Base-by-base conservation (phyloP, 2,888 invertebrate genomes). In the Oegoconia quadripuncta region DNA sequence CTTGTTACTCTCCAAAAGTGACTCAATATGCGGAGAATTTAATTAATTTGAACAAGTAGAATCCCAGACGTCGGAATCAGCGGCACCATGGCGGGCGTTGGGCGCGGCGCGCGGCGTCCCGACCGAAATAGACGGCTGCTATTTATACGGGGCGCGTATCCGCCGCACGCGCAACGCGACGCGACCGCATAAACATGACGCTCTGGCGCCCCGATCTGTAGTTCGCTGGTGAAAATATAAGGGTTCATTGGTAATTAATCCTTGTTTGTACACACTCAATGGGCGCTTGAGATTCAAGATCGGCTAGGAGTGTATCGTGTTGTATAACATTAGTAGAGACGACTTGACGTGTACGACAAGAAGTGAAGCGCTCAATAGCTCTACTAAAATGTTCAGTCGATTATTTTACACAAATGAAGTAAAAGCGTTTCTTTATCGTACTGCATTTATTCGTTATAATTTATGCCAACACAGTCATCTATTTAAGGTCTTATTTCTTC, bases 121-220 rank as follows among this genome's bases (percentile, higher is more conserved):
- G 73, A 74, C 80, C 44, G 67, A 86, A 86, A 86, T 87, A 87
- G 81, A 75, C 58, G 62, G 60, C 57, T 58, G 72, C 79, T 87
- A 86, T 83, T 83, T 83, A 82, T 84, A 82, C 58, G 60, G 60
- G 56, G 59, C 61, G 68, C 73, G 78, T 80, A 84, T 84, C 84
- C 84, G 66, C 74, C 76, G 80, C 80, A 74, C 77, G 82, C 80
- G 78, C 73, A 67, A n/a, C 49, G 48, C 53, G 48, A 46, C 48
- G 53, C 63, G 55, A 55, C 59, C 58, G 46, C 57, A 52, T 61
- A 55, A 64, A 71, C 61, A 64, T 62, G 74, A 70, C 71, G 64
- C 66, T 68, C 56, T 43, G 74, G 70, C 71, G 64, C 66, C 69
- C 56, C 44, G 28, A 20, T 31, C 20, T 31, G 29, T 18, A 34